Evolutionary conservation across 1,140 invertebrate genomes (phyloP).

Genomic region (Bombus impatiens): DNA sequence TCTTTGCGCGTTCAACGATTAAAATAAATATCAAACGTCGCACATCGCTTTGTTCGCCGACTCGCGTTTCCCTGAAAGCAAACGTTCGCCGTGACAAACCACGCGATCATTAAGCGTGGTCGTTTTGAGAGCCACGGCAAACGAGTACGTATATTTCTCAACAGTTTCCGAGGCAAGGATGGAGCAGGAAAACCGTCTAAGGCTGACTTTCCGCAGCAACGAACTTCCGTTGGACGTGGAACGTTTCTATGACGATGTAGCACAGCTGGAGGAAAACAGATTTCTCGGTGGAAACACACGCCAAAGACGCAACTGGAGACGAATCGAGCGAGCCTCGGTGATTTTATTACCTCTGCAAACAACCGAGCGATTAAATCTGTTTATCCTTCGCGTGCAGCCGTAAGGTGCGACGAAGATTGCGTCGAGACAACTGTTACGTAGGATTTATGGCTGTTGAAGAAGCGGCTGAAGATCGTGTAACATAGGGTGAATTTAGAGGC

Average conservation of each 20-base stretch:
- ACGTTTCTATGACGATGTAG: not conserved
- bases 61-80: no score
- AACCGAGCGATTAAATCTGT: not conserved
- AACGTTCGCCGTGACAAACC: not conserved
- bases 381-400: not conserved
- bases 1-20: no score
- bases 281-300: not conserved
- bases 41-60: no score
- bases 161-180: not conserved
- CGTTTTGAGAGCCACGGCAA: not conserved
- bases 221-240: not conserved
- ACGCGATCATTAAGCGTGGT: not conserved
- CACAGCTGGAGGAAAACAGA: not conserved
- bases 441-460: constrained; percentile 2
- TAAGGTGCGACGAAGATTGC: not conserved
- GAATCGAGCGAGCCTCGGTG: no score
- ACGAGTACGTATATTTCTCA: not conserved
- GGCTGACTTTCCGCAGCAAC: no score
- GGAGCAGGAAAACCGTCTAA: no score
- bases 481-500: no score
- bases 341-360: not conserved
- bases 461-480: not conserved
- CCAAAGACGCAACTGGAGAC: not conserved
- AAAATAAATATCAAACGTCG: no score
- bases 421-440: not conserved